These are phyloP conservation scores for Elaphurus davidianus DNA, from an alignment of 2,113 vertebrate genomes.

Conservation along the genomic window DNA sequence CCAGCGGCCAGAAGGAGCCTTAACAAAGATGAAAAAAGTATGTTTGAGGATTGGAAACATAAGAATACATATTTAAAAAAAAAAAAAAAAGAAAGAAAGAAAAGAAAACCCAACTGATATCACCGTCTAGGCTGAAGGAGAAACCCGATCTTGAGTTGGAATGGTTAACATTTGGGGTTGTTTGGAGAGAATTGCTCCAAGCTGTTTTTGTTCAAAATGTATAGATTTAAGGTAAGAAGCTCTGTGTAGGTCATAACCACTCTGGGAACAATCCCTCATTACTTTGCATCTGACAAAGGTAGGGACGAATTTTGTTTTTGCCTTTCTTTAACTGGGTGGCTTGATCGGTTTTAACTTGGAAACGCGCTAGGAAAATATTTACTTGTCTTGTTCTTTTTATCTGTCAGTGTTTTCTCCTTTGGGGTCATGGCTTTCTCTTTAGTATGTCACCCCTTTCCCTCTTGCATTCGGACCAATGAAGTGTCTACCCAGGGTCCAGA, in stretches of 20 bases:
- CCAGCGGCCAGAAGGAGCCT: slow-evolving; percentile 67
- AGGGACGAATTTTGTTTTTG: slow-evolving; percentile 74
- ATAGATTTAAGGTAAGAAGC: slow-evolving; percentile 85
- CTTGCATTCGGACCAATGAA: neutral
- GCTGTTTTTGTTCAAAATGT: slow-evolving; percentile 88
- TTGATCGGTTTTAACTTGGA: slow-evolving; percentile 50
- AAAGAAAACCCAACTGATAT: slow-evolving; percentile 77
- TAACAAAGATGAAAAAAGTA: slow-evolving; percentile 80
- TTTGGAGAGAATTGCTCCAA: slow-evolving; percentile 89
- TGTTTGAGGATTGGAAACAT: slow-evolving; percentile 82
- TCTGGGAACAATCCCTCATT: slow-evolving; percentile 78
- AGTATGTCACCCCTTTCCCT: neutral
- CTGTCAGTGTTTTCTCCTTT: neutral
- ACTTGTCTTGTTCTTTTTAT: slow-evolving; percentile 53
- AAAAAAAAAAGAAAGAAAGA: neutral
- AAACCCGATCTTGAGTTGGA: slow-evolving; percentile 87
- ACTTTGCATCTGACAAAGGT: slow-evolving; percentile 83
- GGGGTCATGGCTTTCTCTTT: neutral
- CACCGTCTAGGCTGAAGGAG: slow-evolving; percentile 80
- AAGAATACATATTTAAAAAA: slow-evolving; percentile 78
- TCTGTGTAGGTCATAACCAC: slow-evolving; percentile 76
- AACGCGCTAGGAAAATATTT: slow-evolving; percentile 51
- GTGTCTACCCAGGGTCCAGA: neutral
- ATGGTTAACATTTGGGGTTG: slow-evolving; percentile 88
- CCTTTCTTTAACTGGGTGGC: slow-evolving; percentile 70